Percentiles rank a stretch among this genome's conserved stretches.
Conservation (phyloP, 2,113 vertebrate genomes). For the Paracanthobrama guichenoti region DNA sequence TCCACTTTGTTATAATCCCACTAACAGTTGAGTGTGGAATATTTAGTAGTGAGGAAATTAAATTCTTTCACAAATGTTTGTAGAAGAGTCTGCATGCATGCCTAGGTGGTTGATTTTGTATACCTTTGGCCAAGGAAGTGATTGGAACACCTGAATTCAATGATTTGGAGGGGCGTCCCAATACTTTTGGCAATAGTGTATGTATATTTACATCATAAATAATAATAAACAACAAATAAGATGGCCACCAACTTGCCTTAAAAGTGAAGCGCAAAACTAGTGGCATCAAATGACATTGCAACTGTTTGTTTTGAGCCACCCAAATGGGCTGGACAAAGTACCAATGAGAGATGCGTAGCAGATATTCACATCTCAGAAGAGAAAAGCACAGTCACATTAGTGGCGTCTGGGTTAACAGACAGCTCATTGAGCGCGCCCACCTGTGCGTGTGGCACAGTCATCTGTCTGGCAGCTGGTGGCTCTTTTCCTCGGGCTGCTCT, state of each 20-base stretch:
- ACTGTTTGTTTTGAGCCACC: neutral
- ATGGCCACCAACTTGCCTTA: neutral
- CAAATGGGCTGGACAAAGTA: neutral
- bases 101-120: too few relatives aligned
- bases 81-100: too few relatives aligned
- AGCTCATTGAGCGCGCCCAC: conserved; percentile 58
- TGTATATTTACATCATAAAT: neutral
- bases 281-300: neutral
- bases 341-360: neutral
- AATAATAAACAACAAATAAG: neutral
- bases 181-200: too few relatives aligned
- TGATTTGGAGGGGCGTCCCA: too few relatives aligned
- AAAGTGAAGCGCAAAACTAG: neutral
- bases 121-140: too few relatives aligned
- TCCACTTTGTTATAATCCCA: too few relatives aligned
- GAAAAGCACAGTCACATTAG: conserved; percentile 50
- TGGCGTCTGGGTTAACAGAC: conserved; percentile 57
- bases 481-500: conserved; percentile 56
- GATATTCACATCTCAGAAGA: conserved; percentile 26
- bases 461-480: conserved; percentile 60
- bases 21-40: too few relatives aligned
- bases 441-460: conserved; percentile 49
- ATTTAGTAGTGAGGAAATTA: too few relatives aligned
- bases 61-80: too few relatives aligned
- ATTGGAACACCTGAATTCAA: too few relatives aligned